phyloP scores from a whole-genome alignment of 64 coral and sea anemone genomes.

The Actinia equina region DNA sequence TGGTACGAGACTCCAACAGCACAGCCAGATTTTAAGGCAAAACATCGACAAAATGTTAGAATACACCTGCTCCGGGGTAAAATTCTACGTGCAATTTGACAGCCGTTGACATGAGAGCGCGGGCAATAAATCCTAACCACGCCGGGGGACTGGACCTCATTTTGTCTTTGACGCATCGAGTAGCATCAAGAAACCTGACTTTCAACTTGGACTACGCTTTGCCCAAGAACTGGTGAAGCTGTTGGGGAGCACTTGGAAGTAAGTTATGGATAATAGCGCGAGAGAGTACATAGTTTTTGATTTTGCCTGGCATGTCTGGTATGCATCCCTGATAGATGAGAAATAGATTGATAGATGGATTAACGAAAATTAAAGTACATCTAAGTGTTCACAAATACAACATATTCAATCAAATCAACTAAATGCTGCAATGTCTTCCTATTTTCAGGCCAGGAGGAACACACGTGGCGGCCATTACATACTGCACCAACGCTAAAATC shows the following conservation, averaged over 20 bases:
- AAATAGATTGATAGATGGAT: no score
- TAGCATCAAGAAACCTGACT: slow-evolving; percentile 48
- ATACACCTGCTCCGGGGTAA: slow-evolving; percentile 53
- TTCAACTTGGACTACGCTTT: slow-evolving; percentile 51
- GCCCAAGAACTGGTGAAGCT: slow-evolving; percentile 40
- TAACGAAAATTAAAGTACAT: no score
- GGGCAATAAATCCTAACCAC: slow-evolving; percentile 36
- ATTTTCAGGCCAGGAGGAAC: slow-evolving; percentile 62
- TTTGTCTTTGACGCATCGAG: slow-evolving; percentile 81
- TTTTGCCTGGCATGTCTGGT: no score
- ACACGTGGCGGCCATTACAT: slow-evolving; percentile 62
- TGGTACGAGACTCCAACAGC: slow-evolving; percentile 29
- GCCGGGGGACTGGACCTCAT: slow-evolving; percentile 62
- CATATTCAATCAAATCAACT: background rate
- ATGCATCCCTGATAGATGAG: no score
- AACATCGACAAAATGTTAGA: slow-evolving; percentile 54
- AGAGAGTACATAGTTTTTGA: no score
- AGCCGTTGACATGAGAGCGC: slow-evolving; percentile 29
- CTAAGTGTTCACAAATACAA: no score
- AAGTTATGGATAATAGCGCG: background rate
- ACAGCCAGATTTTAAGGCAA: slow-evolving; percentile 49
- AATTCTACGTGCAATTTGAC: slow-evolving; percentile 41
- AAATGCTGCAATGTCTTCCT: background rate
- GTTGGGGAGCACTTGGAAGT: slow-evolving; percentile 49
- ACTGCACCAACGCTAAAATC: slow-evolving; percentile 45